Evolutionary conservation across 2,113 vertebrate genomes (phyloP), one percentile per base, ranked within the genome.

Genomic region (Marcusenius ussheri): DNA sequence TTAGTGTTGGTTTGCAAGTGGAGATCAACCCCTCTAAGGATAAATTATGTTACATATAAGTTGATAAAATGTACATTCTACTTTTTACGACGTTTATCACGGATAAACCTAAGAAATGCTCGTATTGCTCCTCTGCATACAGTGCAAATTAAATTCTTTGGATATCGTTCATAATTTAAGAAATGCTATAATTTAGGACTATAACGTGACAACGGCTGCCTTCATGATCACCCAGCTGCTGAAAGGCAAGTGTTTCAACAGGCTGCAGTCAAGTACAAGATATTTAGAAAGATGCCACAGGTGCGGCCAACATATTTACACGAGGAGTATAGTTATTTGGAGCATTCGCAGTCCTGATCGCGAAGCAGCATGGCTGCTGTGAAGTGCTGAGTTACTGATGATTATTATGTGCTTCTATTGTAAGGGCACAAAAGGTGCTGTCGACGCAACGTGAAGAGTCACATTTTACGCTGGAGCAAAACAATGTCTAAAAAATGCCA

Each of bases 111-210:
- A n/a, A 91, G 87, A 90, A 88, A 88, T 13, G 91, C 49, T 90
- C 91, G 88, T 91, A 90, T 88, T 90, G 91, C 83, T 88, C 80
- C 88, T 93, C 91, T 62, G 89, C 47, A 83, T 85, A 89, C 49
- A 92, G 90, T 94, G 93, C 89, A 94, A 94, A 93, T 93, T 87
- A 92, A 85, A 93, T 92, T 95, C 93, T 95, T 96, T 96, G 94
- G 94, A 92, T 95, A 91, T 93, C 90, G 92, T 87, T 90, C 10
- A 88, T 88, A 88, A 86, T 70, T 47, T 93, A 90, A 87, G 42
- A 70, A 24, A 80, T 5, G 17, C 17, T 35, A n/a, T n/a, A 53
- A 50, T 87, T 87, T 51, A 87, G 7, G 5, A 80, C 74, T 19
- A 17, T 42, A 4, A 19, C 35, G 19, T 1, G 42, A 10, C 7